These are phyloP conservation scores for Phaethornis superciliosus DNA, from an alignment of 2,113 vertebrate genomes.

Conservation along the genomic window DNA sequence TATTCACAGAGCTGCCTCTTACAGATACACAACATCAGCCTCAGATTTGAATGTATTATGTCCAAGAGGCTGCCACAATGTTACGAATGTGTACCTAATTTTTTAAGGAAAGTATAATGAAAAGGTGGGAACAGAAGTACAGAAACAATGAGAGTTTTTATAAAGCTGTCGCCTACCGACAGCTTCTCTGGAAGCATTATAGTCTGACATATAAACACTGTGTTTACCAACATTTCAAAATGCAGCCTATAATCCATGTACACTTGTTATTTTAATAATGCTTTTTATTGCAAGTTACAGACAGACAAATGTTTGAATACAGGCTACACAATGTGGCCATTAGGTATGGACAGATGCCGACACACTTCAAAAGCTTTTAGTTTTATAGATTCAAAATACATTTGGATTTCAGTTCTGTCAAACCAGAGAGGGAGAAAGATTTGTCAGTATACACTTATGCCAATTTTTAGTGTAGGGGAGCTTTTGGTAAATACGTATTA, in stretches of 20 bases:
- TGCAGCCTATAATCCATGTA: constrained; percentile 73
- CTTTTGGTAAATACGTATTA: constrained; percentile 33
- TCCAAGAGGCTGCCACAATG: background rate
- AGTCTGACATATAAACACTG: constrained; percentile 75
- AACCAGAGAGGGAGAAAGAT: constrained; percentile 10
- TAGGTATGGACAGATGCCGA: constrained; percentile 45
- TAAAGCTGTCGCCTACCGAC: constrained; percentile 43
- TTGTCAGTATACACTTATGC: constrained; percentile 33
- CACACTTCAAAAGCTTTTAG: constrained; percentile 42
- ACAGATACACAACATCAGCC: background rate
- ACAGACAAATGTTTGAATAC: constrained; percentile 50
- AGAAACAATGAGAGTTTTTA: constrained; percentile 37
- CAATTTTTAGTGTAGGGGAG: constrained; percentile 18
- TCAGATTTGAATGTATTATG: constrained; percentile 31
- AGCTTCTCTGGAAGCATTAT: constrained; percentile 72
- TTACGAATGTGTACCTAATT: background rate
- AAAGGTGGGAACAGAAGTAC: constrained; percentile 33
- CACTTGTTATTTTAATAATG: constrained; percentile 74
- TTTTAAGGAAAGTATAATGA: background rate
- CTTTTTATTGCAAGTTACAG: constrained; percentile 54
- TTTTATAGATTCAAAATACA: background rate
- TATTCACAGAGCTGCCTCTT: background rate
- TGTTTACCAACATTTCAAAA: constrained; percentile 80
- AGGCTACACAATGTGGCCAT: background rate
- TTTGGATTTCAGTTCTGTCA: constrained; percentile 29